Base-by-base conservation (phyloP, 1,140 invertebrate genomes). In the Papilio polytes region DNA sequence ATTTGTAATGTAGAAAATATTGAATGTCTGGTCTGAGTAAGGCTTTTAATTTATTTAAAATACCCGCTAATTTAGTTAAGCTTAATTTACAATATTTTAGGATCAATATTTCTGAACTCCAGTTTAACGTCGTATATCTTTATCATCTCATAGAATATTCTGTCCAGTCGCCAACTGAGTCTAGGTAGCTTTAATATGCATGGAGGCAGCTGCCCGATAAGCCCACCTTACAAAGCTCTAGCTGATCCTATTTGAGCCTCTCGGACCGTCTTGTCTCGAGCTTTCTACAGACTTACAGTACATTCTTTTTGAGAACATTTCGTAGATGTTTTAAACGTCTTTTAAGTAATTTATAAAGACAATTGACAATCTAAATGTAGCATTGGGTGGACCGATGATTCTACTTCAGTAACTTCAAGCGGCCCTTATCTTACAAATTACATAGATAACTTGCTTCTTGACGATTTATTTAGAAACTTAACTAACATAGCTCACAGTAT, bases 221-320 rank as follows among this genome's bases (percentile, higher is more conserved):
- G 56, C 77, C 77, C 31, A 63, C 77, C 53, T 78, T 78, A 78
- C 77, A 78, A 78, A 78, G 77, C 77, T 36, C 77, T 3, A 20
- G 59, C 77, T 78, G 77, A 78, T 78, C 77, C 77, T 78, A 66
- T 78, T 78, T 78, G 77, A 78, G 77, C 77, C 41, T 66, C 41
- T 46, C 77, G 41, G 77, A 78, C 77, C 77, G 56, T 78, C 77
- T 22, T 63, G 56, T 78, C 77, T 78, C n/a, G 53, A 78, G 53
- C 77, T 78, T 78, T 78, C 77, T 36, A 41, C 31, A 22, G 53
- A 78, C 77, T 78, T 66, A 78, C 76, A 78, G 36, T 78, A 63
- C 77, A 78, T 78, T 78, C 22, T 56, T 66, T 78, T 78, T 78
- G 56, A 10, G 66, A 78, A 78, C 59, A 44, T 78, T 66, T 66